Conservation (phyloP, 1,140 invertebrate genomes). For the Heterodera schachtii region DNA sequence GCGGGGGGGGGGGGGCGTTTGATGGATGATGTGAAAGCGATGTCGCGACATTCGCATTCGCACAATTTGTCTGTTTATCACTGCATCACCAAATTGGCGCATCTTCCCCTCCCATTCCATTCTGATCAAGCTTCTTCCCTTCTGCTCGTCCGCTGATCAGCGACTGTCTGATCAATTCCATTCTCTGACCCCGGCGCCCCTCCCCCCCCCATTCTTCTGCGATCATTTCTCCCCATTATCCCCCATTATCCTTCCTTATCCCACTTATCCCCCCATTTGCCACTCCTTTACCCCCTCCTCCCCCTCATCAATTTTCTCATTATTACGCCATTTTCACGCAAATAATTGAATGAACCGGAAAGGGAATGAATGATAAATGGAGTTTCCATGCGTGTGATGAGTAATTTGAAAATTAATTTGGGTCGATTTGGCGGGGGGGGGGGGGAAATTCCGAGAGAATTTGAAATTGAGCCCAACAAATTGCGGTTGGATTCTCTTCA, state of each 20-base stretch:
- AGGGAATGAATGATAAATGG: neutral
- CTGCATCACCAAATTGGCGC: neutral
- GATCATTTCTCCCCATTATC: too few relatives aligned
- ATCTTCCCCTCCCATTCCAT: neutral
- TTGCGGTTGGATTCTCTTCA: neutral
- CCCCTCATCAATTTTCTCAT: neutral
- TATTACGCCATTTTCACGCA: constrained; percentile 5
- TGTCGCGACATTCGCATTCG: neutral
- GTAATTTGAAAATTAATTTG: neutral
- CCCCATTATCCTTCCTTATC: too few relatives aligned
- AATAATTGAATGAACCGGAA: neutral
- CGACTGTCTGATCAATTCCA: too few relatives aligned
- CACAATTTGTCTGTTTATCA: constrained; percentile 4
- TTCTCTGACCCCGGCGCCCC: too few relatives aligned
- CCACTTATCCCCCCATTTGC: too few relatives aligned
- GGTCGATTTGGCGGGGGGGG: neutral
- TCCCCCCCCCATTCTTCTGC: too few relatives aligned
- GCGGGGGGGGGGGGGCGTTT: neutral
- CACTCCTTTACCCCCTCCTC: too few relatives aligned
- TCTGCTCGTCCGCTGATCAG: too few relatives aligned
- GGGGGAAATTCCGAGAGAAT: neutral
- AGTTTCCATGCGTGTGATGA: neutral
- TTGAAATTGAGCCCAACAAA: neutral
- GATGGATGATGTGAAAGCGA: neutral
- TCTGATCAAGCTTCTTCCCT: too few relatives aligned